Evolutionary conservation across 2,797 vertebrate genomes (phyloP).

Genomic region (Macropodus opercularis): DNA sequence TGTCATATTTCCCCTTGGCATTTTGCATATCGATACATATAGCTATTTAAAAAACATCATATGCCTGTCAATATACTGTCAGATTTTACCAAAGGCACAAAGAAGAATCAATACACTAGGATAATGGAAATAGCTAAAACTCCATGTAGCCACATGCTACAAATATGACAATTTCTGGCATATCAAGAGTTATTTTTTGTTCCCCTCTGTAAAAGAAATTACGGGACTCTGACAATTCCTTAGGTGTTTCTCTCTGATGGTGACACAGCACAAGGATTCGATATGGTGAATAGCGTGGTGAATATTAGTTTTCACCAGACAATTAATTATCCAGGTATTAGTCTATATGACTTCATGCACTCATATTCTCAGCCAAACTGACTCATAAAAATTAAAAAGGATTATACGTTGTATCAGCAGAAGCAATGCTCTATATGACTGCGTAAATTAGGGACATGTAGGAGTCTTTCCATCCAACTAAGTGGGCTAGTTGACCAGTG

Average conservation of each 20-base stretch:
- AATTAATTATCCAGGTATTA: too few relatives aligned
- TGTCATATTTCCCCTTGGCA: conserved; percentile 15
- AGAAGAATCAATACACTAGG: not conserved
- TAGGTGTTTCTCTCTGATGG: conserved; percentile 14
- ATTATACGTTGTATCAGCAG: too few relatives aligned
- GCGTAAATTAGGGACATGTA: too few relatives aligned
- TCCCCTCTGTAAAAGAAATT: not conserved
- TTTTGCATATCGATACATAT: conserved; percentile 10
- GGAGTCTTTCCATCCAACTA: too few relatives aligned
- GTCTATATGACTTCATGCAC: too few relatives aligned
- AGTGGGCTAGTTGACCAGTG: too few relatives aligned
- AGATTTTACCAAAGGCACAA: conserved; percentile 39
- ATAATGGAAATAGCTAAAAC: conserved; percentile 33
- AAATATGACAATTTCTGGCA: conserved; percentile 27
- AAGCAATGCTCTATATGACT: too few relatives aligned
- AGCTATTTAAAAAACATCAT: conserved; percentile 21
- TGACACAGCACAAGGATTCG: conserved; percentile 16
- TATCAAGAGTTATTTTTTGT: not conserved
- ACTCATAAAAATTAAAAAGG: too few relatives aligned
- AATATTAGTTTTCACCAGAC: too few relatives aligned
- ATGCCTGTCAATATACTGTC: conserved; percentile 32
- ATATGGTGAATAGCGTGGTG: too few relatives aligned
- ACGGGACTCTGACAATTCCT: not conserved
- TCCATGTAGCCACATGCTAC: too few relatives aligned
- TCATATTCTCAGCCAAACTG: too few relatives aligned